Conservation (phyloP, 2,113 vertebrate species). For the Salvator merianae region DNA sequence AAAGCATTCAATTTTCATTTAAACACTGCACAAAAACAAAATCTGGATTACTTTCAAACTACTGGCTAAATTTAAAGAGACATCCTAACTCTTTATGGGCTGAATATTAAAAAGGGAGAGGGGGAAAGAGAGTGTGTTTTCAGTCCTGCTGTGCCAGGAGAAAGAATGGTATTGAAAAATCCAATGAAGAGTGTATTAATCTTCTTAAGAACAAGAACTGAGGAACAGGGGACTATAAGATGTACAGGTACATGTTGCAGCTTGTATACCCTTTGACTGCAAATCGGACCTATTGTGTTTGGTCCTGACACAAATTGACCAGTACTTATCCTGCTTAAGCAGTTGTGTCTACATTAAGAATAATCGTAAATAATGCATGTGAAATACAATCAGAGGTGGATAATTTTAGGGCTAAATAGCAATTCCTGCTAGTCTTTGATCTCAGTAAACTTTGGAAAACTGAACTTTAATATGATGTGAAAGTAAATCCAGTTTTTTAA, state of each 20-base stretch:
- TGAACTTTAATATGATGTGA: too few species aligned
- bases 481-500: too few species aligned
- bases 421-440: too few species aligned
- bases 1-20: slow-evolving; percentile 63
- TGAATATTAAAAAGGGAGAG: slow-evolving; percentile 54
- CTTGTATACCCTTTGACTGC: slow-evolving; percentile 50
- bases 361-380: too few species aligned
- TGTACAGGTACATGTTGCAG: slow-evolving; percentile 23
- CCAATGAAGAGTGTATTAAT: slow-evolving; percentile 65
- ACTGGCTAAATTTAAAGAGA: slow-evolving; percentile 61
- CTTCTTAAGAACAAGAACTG: slow-evolving; percentile 58
- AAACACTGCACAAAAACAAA: slow-evolving; percentile 62
- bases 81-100: slow-evolving; percentile 62
- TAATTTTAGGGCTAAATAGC: too few species aligned
- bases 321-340: neutral
- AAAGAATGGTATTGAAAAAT: slow-evolving; percentile 65
- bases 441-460: too few species aligned
- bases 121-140: slow-evolving; percentile 5
- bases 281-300: slow-evolving; percentile 37
- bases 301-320: neutral
- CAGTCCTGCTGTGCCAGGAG: slow-evolving; percentile 43
- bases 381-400: too few species aligned
- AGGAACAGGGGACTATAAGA: slow-evolving; percentile 21
- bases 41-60: slow-evolving; percentile 61
- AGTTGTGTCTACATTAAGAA: too few species aligned